Evolutionary conservation across 1,140 invertebrate genomes (phyloP).

Genomic region (Pseudomyrmex gracilis): DNA sequence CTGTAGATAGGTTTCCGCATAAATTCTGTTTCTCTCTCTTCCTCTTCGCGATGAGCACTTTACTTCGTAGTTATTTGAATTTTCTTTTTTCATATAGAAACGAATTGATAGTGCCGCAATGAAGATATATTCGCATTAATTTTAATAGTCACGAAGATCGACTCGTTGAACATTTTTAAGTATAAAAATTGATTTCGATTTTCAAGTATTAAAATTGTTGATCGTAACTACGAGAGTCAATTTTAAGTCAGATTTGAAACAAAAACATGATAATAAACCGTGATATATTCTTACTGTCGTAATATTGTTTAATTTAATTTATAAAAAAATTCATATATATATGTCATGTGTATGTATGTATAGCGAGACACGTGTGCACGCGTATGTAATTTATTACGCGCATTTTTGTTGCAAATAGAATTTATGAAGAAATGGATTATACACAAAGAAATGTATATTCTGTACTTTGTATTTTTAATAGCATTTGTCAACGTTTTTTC

Average conservation of each 20-base stretch:
- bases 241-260: not conserved
- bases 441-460: not conserved
- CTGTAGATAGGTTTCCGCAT: not conserved
- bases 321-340: constrained; percentile 52
- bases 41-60: not conserved
- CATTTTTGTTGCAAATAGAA: not conserved
- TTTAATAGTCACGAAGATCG: too few species aligned
- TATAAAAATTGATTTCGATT: not conserved
- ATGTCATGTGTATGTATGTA: constrained; percentile 27
- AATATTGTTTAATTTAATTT: constrained; percentile 67
- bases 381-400: constrained; percentile 60
- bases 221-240: not conserved
- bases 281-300: not conserved
- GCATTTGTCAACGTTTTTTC: not conserved
- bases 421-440: constrained; percentile 4
- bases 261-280: not conserved
- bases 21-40: constrained; percentile 8
- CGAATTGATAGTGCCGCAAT: not conserved
- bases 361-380: not conserved
- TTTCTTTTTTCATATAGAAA: constrained; percentile 9
- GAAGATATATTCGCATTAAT: constrained; percentile 13
- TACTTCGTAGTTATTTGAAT: constrained; percentile 31
- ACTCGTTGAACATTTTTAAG: constrained; percentile 22
- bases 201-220: not conserved
- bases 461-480: not conserved